Evolutionary conservation across 1,140 invertebrate species (phyloP), one percentile per base, ranked within the genome.

Genomic region (Solenopsis invicta): DNA sequence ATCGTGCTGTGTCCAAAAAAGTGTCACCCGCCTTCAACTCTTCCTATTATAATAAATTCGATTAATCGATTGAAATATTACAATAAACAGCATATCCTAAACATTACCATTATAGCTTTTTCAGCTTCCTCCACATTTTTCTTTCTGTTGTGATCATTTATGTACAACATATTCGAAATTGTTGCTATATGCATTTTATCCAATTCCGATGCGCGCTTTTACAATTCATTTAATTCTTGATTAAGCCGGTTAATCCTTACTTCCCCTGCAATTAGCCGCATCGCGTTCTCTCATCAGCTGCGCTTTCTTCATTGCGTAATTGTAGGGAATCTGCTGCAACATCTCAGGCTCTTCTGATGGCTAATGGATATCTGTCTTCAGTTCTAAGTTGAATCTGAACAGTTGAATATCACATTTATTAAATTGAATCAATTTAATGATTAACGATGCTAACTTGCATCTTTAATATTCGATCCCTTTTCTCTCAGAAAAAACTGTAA

Each of bases 291-390:
- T 99, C 97, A 99, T 98, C 0, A 99, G 95, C 88, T 98, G 96
- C 0, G 98, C 98, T 93, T 99, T 99, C 93, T 98, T 98, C 97
- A 99, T 98, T 0, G 99, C 99, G 95, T 99, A 99, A 95, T 99
- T 99, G 85, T 98, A 98, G 1, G 99, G 99, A 90, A 97, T 97
- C n/a, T n/a, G n/a, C n/a, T n/a, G n/a, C n/a, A n/a, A n/a, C n/a
- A n/a, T n/a, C n/a, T n/a, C n/a, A n/a, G n/a, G n/a, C n/a, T n/a
- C n/a, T n/a, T n/a, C n/a, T n/a, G n/a, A n/a, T n/a, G n/a, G n/a
- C n/a, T n/a, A n/a, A n/a, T n/a, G n/a, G n/a, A n/a, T n/a, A n/a
- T n/a, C n/a, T n/a, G n/a, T n/a, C n/a, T n/a, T n/a, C n/a, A n/a
- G n/a, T n/a, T n/a, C n/a, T n/a, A n/a, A n/a, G n/a, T n/a, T n/a